Evolutionary conservation across 2,797 vertebrate genomes (phyloP).

Genomic region (Petrocephalus sullivani): DNA sequence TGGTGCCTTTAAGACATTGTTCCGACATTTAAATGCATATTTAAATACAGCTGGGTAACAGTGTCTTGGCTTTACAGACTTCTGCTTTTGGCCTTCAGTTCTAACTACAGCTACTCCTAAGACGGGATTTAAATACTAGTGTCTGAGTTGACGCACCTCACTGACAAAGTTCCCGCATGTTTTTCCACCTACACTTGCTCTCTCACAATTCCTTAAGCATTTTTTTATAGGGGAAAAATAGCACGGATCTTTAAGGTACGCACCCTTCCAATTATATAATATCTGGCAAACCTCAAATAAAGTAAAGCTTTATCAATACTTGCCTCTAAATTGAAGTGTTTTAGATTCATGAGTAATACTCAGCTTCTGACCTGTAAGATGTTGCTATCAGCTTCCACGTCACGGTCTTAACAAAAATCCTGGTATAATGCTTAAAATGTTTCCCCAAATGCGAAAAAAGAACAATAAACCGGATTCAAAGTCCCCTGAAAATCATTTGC

Average conservation of each 20-base stretch:
- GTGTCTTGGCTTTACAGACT: background rate
- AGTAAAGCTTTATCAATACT: background rate
- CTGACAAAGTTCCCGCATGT: background rate
- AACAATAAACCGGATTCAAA: background rate
- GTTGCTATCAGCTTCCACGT: background rate
- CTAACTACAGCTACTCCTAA: background rate
- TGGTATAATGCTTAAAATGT: background rate
- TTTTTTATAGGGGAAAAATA: background rate
- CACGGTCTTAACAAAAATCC: background rate
- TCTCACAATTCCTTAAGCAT: background rate
- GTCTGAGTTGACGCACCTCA: background rate
- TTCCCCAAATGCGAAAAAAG: background rate
- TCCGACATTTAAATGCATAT: background rate
- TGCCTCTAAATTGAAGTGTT: background rate
- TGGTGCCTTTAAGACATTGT: background rate
- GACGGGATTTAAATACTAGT: background rate
- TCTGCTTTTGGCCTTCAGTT: background rate
- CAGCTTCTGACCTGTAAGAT: background rate
- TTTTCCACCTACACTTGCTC: background rate
- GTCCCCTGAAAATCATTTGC: background rate
- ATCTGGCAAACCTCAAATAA: background rate
- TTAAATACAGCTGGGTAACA: background rate
- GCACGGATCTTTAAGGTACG: background rate
- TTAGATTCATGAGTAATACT: background rate
- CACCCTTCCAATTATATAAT: background rate